Evolutionary conservation across 2,888 invertebrate genomes (phyloP).

Genomic region (Agrotis clavis): DNA sequence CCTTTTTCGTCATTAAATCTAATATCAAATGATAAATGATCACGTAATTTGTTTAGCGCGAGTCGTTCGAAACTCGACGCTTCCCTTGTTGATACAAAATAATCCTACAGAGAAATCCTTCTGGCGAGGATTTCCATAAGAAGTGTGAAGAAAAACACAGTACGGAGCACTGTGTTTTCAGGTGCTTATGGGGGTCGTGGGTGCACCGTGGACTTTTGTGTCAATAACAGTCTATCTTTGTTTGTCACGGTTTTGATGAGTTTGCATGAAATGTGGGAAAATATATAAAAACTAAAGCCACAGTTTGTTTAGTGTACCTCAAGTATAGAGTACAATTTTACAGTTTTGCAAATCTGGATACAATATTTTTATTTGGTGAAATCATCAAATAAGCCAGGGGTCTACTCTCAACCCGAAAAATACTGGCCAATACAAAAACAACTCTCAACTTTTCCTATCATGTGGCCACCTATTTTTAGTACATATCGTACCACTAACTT

Average conservation of each 20-base stretch:
- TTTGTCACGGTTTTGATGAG: conserved; percentile 15
- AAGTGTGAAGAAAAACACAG: conserved; percentile 13
- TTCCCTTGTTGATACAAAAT: conserved; percentile 18
- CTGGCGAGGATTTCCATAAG: conserved; percentile 7
- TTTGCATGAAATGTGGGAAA: conserved; percentile 3
- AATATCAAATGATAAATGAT: conserved; percentile 30
- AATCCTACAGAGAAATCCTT: conserved; percentile 20
- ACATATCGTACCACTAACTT: too few relatives aligned
- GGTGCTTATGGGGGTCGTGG: background rate
- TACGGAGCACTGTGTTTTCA: conserved; percentile 12
- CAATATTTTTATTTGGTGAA: background rate
- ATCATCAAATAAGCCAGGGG: too few relatives aligned
- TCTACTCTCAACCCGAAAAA: too few relatives aligned
- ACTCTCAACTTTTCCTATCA: too few relatives aligned
- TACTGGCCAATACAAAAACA: too few relatives aligned
- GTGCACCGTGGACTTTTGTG: background rate
- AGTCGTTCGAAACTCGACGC: conserved; percentile 10
- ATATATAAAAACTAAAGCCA: conserved; percentile 17
- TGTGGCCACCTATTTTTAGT: too few relatives aligned
- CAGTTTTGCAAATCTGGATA: background rate
- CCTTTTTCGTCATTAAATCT: background rate
- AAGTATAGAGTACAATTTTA: background rate
- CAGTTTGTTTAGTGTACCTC: background rate
- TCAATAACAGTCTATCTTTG: conserved; percentile 30
- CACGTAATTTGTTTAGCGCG: conserved; percentile 26